Base-by-base conservation (phyloP, 2,888 invertebrate genomes). In the Prosopocoilus inquinatus region DNA sequence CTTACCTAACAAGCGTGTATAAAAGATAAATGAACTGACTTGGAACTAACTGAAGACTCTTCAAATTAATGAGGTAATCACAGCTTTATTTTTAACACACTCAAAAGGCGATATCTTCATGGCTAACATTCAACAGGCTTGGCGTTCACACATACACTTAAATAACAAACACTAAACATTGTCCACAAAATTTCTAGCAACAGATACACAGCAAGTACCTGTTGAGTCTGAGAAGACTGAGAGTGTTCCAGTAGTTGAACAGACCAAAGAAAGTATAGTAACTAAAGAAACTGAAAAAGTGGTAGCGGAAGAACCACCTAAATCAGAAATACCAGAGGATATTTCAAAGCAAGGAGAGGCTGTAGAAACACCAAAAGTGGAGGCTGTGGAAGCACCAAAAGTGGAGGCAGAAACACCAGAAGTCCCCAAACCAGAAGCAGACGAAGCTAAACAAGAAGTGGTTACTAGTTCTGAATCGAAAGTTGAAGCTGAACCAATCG, bases 271-370 rank as follows among this genome's bases (percentile, higher is more conserved):
- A 49, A 36, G 9, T 20, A 32, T 16, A 9, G 28, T 20, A 33
- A 9, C 47, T 45, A 20, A 20, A 32, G 34, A 55, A 44, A 32
- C 35, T 20, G 45, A 58, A 51, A 43, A 45, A 48, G 46, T 50
- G 12, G 33, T 47, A 43, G 33, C 57, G 38, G 50, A 20, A 34
- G 45, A 32, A 49, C 43, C 39, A 54, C 33, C 49, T 16, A 20
- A 52, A 44, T 33, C 50, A 43, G 50, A 50, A 43, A 13, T 28
- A 11, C 11, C 28, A 1, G 5, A 28, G 32, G n/a, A 33, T 5
- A 33, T 15, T n/a, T 3, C 38, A 34, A 49, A 33, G 9, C 48
- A 48, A 28, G 32, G 12, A 15, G 4, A 20, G 11, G n/a, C 12
- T 49, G 32, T 46, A 7, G 28, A 34, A 52, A 5, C 46, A 12